Conservation (phyloP, 2,797 vertebrate genomes). For the Cercopithecus mitis region DNA sequence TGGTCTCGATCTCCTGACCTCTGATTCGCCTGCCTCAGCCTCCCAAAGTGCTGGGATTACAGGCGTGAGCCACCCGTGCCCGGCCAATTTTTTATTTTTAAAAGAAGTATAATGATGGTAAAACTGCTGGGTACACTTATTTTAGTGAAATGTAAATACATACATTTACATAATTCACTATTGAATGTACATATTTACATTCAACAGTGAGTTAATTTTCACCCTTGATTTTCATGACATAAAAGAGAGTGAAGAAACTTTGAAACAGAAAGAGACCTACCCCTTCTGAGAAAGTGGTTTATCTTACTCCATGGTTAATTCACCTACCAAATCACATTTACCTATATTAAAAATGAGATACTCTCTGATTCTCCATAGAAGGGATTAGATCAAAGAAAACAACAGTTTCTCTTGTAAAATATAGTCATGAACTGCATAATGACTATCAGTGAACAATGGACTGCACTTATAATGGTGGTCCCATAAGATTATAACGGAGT, state of each 20-base stretch:
- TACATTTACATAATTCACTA: neutral
- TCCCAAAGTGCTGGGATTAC: too few relatives aligned
- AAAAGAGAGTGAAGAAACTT: neutral
- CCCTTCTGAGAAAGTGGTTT: neutral
- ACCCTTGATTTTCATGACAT: neutral
- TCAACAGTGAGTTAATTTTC: constrained; percentile 48
- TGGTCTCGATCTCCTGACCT: too few relatives aligned
- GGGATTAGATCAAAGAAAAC: constrained; percentile 13
- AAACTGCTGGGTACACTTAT: constrained; percentile 10
- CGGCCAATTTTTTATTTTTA: neutral
- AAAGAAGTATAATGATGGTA: neutral
- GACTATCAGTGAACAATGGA: neutral
- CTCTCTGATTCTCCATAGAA: constrained; percentile 12
- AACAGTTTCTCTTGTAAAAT: constrained; percentile 8
- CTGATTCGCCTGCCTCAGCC: too few relatives aligned
- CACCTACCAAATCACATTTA: constrained; percentile 21
- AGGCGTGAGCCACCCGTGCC: too few relatives aligned
- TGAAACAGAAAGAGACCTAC: constrained; percentile 29
- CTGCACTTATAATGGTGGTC: neutral
- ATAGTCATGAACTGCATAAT: neutral
- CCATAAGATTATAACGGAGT: neutral
- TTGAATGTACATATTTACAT: neutral
- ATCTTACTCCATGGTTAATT: constrained; percentile 37
- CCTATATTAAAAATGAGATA: constrained; percentile 43
- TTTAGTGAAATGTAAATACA: constrained; percentile 34